Evolutionary conservation across 2,888 invertebrate species (phyloP), one percentile per base, ranked within the genome.

Genomic region (Platycnemis pennipes): DNA sequence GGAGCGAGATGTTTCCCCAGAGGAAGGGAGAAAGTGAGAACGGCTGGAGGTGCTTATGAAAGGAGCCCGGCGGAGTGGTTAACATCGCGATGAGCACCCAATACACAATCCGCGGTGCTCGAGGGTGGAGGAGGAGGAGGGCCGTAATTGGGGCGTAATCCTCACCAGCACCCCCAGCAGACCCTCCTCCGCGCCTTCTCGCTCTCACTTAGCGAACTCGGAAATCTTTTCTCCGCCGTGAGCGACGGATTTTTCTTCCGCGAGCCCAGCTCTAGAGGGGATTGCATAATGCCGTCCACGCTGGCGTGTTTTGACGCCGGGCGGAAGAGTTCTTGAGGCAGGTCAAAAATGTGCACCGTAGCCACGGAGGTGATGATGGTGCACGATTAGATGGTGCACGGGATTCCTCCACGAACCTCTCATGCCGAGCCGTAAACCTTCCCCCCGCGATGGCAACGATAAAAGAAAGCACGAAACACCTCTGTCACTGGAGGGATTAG

Each of bases 261-360:
- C 31, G 31, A 77, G 37, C 11, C 11, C 69, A 3, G 16, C 69
- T n/a, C 69, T 31, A 77, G 69, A 0, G n/a, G 69, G 37, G 37
- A 37, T 77, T 77, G 69, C 69, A 77, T 77, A 77, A 77, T 11
- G 31, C 31, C 63, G 63, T 63, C 26, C 63, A n/a, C 69, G 3
- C 69, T 31, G 69, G 8, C 69, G 37, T 31, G 11, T 77, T 31
- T 77, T 77, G 69, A 16, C 26, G 26, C 37, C 69, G 69, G 69
- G 31, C 31, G 69, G 37, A 77, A 77, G 31, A 77, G 37, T 77
- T 77, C 69, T 77, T 77, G 69, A 77, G 69, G 69, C 69, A 77
- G 69, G 69, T 77, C 69, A 37, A 77, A 77, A 77, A 77, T 77
- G 31, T 77, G 37, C 37, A 37, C 69, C n/a, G n/a, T n/a, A 26